A percentile compares a stretch with the other conserved stretches of the same genome.
phyloP scores from a whole-genome alignment of 2,113 vertebrate genomes.

The Pungitius pungitius region DNA sequence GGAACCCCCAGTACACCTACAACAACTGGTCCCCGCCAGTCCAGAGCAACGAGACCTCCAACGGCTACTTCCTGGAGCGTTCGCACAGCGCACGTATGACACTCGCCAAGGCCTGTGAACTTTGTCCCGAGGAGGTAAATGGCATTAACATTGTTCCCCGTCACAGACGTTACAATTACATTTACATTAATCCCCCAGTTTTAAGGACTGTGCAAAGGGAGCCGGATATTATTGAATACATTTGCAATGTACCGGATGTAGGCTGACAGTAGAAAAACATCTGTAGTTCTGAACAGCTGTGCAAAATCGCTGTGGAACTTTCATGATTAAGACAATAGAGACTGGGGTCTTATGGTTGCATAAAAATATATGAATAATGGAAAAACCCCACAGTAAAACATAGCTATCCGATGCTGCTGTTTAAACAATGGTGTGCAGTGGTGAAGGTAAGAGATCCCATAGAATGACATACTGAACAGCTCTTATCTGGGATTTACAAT shows the following conservation, averaged over 20 bases:
- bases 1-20: constrained; percentile 97
- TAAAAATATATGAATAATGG: neutral
- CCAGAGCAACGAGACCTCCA: constrained; percentile 99
- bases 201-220: constrained; percentile 11
- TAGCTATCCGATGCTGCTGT: neutral
- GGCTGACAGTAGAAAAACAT: neutral
- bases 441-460: constrained; percentile 20
- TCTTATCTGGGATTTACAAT: constrained; percentile 9
- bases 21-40: constrained; percentile 99
- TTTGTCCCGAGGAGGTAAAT: constrained; percentile 97
- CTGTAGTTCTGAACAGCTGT: constrained; percentile 7
- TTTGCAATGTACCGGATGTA: neutral
- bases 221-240: neutral
- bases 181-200: constrained; percentile 16
- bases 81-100: constrained; percentile 99
- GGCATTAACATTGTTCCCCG: constrained; percentile 8
- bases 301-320: neutral
- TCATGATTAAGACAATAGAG: neutral
- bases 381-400: neutral
- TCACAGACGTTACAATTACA: neutral
- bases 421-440: neutral
- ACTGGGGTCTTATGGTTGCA: constrained; percentile 12
- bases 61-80: constrained; percentile 98
- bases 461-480: constrained; percentile 8
- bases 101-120: constrained; percentile 98